Conservation (phyloP, 2,113 vertebrate genomes). For the Sorex araneus region DNA sequence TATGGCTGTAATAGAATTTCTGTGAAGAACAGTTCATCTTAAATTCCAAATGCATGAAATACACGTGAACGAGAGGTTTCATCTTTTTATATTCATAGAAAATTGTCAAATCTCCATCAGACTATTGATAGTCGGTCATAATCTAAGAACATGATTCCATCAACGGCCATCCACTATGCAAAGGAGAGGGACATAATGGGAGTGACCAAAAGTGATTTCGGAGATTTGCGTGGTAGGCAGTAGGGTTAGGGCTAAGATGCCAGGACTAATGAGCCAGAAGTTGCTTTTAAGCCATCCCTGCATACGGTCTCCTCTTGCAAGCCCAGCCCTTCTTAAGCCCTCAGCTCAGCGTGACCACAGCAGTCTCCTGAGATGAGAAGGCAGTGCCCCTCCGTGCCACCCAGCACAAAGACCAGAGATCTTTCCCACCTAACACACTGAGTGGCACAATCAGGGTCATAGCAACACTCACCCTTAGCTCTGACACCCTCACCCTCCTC, state of each 20-base stretch:
- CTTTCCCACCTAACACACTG: not conserved
- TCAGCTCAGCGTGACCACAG: not conserved
- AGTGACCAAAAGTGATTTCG: not conserved
- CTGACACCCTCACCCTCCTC: not conserved
- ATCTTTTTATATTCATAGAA: constrained; percentile 44
- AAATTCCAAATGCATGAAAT: constrained; percentile 68
- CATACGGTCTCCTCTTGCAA: not conserved
- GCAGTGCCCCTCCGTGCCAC: not conserved
- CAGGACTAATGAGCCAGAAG: not conserved
- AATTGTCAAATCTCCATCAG: not conserved
- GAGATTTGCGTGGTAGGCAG: not conserved
- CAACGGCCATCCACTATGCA: not conserved
- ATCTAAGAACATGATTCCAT: not conserved
- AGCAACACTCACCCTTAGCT: not conserved
- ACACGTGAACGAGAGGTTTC: constrained; percentile 45
- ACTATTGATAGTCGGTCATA: not conserved
- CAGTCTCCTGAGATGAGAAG: not conserved
- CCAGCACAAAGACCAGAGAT: not conserved
- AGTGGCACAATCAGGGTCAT: not conserved
- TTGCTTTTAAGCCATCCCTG: not conserved
- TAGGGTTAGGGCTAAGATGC: not conserved
- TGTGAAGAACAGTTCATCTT: constrained; percentile 35
- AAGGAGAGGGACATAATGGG: not conserved
- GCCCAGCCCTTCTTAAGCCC: not conserved
- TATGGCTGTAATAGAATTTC: constrained; percentile 50